Evolutionary conservation across 2,888 invertebrate species (phyloP), one percentile per base, ranked within the genome.

Genomic region (Cloeon dipterum): DNA sequence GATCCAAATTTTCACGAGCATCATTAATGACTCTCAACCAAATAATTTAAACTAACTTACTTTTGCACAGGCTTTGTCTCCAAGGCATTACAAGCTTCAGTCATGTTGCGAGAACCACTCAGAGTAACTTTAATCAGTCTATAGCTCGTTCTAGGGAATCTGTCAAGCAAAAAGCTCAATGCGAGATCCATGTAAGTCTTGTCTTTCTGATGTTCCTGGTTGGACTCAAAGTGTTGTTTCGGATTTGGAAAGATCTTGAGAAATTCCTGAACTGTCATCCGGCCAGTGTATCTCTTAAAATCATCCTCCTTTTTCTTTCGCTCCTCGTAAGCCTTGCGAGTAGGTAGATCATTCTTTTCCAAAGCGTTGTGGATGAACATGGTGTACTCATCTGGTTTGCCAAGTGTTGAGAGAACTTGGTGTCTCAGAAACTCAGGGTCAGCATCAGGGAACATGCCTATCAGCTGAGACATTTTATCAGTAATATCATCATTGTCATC

Each of bases 401-500:
- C 38, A 34, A 26, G 25, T 17, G 25, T 25, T 10, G 38, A 38
- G 16, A 14, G 16, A 4, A 32, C 20, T 26, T 32, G 21, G 5
- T 23, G 23, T 23, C 34, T 33, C 11, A 38, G 33, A 13, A 25
- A 38, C 5, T 33, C 14, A 8, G 38, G 38, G 23, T 38, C 38
- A 10, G 38, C 34, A 34, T 38, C 34, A 13, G 38, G 38, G 11
- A 38, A 25, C 2, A 38, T 34, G 5, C 17, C 38, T 16, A 38
- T 18, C 14, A 38, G 20, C 25, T 38, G 34, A 13, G 32, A n/a
- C 8, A 38, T 19, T 20, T 34, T 33, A 7, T 32, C 33, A 7
- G n/a, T n/a, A n/a, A 29, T 29, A 29, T 7, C 29, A 7, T 5
- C 5, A 5, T 29, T 29, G n/a, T 29, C 7, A 11, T 29, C 5